Evolutionary conservation across 2,797 vertebrate species (phyloP).

Genomic region (Balearica regulorum): DNA sequence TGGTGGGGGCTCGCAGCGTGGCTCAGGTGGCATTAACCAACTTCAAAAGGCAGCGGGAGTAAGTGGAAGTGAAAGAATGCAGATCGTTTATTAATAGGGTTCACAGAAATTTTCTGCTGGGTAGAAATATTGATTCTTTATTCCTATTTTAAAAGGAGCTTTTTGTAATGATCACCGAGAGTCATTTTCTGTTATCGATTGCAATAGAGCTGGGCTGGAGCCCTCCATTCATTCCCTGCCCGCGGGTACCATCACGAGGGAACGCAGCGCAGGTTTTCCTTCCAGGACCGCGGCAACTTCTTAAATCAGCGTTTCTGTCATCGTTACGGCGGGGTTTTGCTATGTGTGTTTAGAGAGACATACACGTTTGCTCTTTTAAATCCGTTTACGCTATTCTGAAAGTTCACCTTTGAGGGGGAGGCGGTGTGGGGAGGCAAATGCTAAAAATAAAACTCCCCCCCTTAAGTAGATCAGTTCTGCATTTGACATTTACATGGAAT

Average conservation of each 20-base stretch:
- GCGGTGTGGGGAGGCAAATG: constrained; percentile 39
- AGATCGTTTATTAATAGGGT: background rate
- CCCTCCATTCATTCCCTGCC: constrained; percentile 7
- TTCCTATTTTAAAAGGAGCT: constrained; percentile 36
- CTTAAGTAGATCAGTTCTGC: constrained; percentile 70
- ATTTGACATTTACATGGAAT: constrained; percentile 81
- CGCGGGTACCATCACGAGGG: background rate
- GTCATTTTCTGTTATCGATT: background rate
- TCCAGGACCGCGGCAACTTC: background rate
- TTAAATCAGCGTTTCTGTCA: background rate
- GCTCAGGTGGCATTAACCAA: background rate
- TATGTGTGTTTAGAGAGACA: background rate
- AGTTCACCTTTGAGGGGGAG: constrained; percentile 56
- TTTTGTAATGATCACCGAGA: constrained; percentile 43
- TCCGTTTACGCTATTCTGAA: constrained; percentile 55
- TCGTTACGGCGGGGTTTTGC: background rate
- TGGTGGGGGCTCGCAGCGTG: fast-evolving
- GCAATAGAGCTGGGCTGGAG: background rate
- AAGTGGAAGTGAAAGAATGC: constrained; percentile 32
- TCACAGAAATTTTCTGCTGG: constrained; percentile 15
- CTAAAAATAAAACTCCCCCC: constrained; percentile 75
- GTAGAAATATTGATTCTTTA: constrained; percentile 42
- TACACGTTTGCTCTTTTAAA: background rate
- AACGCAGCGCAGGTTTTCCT: background rate
- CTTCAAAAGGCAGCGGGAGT: background rate